Evolutionary conservation across 2,888 invertebrate species (phyloP).

Genomic region (Eumacrocentrus americanus): DNA sequence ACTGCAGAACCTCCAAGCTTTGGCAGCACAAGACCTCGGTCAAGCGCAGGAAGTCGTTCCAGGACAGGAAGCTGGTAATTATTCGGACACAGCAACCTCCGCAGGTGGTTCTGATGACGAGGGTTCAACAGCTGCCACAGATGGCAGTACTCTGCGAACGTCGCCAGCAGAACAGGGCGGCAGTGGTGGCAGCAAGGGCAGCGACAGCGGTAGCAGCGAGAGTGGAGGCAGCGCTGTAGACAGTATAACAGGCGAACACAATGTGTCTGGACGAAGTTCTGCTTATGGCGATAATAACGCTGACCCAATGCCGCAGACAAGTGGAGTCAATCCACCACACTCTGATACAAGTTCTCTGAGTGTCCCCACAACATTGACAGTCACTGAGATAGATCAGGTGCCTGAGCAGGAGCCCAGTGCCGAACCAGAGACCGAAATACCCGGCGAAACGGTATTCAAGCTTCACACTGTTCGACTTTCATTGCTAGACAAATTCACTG

Average conservation of each 20-base stretch:
- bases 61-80: constrained; percentile 63
- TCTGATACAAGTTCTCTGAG: constrained; percentile 67
- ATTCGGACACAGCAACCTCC: constrained; percentile 83
- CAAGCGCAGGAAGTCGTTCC: constrained; percentile 48
- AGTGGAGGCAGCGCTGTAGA: constrained; percentile 92
- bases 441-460: constrained; percentile 62
- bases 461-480: constrained; percentile 74
- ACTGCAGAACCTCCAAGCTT: constrained; percentile 64
- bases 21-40: constrained; percentile 52
- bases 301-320: constrained; percentile 55
- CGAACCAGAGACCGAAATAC: constrained; percentile 58
- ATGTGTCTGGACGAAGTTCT: constrained; percentile 90
- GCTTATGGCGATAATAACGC: constrained; percentile 79
- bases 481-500: constrained; percentile 77
- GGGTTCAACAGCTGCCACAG: constrained; percentile 90
- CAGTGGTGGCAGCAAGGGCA: constrained; percentile 65
- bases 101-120: constrained; percentile 93
- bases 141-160: constrained; percentile 88
- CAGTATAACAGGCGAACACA: constrained; percentile 84
- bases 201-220: constrained; percentile 73
- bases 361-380: constrained; percentile 61
- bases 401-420: constrained; percentile 51
- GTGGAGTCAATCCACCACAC: constrained; percentile 62
- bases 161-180: constrained; percentile 73
- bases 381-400: constrained; percentile 47